Evolutionary conservation across 53 echinoderm and acorn worm species (phyloP).

Genomic region (Apostichopus leukothele): DNA sequence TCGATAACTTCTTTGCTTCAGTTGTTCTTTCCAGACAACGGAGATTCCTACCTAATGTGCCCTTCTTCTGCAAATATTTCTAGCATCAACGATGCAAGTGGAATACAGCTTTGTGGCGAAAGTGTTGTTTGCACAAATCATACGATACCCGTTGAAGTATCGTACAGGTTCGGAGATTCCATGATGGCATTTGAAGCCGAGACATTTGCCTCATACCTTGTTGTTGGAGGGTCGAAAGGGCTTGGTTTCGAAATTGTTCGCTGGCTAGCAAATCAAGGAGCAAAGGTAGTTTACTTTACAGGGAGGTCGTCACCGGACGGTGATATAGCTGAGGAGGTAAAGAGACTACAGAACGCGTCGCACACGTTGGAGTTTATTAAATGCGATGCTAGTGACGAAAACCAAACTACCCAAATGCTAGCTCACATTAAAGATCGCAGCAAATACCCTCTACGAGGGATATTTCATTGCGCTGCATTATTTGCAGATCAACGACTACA

Average conservation of each 20-base stretch:
- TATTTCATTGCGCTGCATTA: slow-evolving; percentile 71
- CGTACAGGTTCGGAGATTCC: neutral
- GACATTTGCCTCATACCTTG: slow-evolving; percentile 55
- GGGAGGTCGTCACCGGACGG: slow-evolving; percentile 46
- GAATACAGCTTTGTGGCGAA: neutral
- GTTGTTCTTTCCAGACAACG: neutral
- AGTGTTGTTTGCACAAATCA: neutral
- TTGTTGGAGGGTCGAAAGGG: slow-evolving; percentile 71
- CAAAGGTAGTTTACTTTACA: slow-evolving; percentile 47
- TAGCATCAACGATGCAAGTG: neutral
- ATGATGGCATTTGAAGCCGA: slow-evolving; percentile 4
- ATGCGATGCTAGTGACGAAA: slow-evolving; percentile 53
- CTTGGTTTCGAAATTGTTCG: slow-evolving; percentile 60
- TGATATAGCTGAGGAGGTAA: slow-evolving; percentile 29
- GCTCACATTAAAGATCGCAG: neutral
- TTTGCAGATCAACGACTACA: slow-evolving; percentile 55
- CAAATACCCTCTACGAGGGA: slow-evolving; percentile 36
- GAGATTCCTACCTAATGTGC: too few relatives aligned
- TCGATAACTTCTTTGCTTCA: neutral
- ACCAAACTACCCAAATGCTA: slow-evolving; percentile 39
- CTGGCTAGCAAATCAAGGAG: slow-evolving; percentile 61
- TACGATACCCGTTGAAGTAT: neutral
- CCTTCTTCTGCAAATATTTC: neutral
- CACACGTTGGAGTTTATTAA: slow-evolving; percentile 46
- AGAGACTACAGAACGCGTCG: neutral